phyloP scores from a whole-genome alignment of 2,888 invertebrate genomes.

The Plagiodera versicolora region DNA sequence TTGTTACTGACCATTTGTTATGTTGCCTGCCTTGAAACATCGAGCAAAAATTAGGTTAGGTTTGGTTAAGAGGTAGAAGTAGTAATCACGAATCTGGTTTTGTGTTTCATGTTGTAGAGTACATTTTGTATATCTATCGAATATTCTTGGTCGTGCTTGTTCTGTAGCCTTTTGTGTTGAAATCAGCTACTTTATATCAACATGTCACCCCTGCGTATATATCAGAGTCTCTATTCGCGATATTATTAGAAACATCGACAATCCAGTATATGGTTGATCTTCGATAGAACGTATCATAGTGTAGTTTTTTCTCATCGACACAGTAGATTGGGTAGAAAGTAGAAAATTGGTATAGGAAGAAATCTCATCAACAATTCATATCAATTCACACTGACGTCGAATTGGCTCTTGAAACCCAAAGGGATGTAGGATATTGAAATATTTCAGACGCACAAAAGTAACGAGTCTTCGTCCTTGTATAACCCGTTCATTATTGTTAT shows the following conservation, averaged over 20 bases:
- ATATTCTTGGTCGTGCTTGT: conserved; percentile 11
- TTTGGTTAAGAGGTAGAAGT: no score
- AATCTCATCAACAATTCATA: neutral
- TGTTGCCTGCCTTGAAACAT: no score
- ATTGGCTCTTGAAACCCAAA: no score
- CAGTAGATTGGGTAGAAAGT: neutral
- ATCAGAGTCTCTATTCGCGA: conserved; percentile 1
- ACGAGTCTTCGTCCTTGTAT: no score
- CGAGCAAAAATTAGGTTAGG: no score
- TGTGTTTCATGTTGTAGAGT: neutral
- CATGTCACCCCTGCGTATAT: conserved; percentile 48
- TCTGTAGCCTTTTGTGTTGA: conserved; percentile 25
- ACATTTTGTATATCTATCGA: conserved; percentile 3
- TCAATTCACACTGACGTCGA: neutral
- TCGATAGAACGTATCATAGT: conserved; percentile 1
- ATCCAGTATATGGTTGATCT: conserved; percentile 1
- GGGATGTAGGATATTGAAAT: no score
- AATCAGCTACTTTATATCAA: conserved; percentile 42
- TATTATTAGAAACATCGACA: conserved; percentile 1
- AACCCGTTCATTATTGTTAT: no score
- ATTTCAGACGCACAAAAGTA: neutral
- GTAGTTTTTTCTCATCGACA: no score
- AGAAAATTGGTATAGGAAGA: no score
- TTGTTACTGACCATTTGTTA: no score
- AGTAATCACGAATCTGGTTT: neutral